Evolutionary conservation across 2,888 invertebrate genomes (phyloP).

Genomic region (Agrochola lota): DNA sequence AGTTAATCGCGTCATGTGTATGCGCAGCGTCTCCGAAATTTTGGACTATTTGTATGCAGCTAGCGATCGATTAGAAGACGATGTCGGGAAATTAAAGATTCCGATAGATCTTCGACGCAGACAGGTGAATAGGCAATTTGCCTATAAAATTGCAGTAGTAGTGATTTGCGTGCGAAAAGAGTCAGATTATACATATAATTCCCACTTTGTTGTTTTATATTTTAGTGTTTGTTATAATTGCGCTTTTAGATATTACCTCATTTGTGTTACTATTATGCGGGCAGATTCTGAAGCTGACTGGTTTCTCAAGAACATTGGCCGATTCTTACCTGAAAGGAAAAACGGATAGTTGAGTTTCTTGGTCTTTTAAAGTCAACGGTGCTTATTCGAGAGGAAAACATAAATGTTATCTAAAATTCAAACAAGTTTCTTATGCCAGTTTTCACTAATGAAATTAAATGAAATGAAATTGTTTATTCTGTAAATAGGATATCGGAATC

Average conservation of each 20-base stretch:
- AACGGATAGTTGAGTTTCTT: not conserved
- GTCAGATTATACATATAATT: not conserved
- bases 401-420: not conserved
- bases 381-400: not conserved
- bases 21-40: constrained; percentile 7
- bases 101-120: constrained; percentile 18
- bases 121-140: not conserved
- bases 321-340: constrained; percentile 42
- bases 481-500: too few relatives aligned
- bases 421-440: not conserved
- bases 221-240: too few relatives aligned
- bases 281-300: not conserved
- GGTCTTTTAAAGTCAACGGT: not conserved
- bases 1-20: constrained; percentile 11
- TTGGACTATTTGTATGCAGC: constrained; percentile 45
- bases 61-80: not conserved
- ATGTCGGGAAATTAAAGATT: constrained; percentile 13
- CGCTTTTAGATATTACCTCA: constrained; percentile 4
- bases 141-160: constrained; percentile 9
- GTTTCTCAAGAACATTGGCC: not conserved
- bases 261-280: not conserved
- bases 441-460: too few relatives aligned
- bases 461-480: too few relatives aligned
- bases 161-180: not conserved
- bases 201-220: not conserved